A percentile compares a stretch with the other conserved stretches of the same genome.
Conservation (phyloP, 2,113 vertebrate genomes). For the Arvicanthis niloticus region DNA sequence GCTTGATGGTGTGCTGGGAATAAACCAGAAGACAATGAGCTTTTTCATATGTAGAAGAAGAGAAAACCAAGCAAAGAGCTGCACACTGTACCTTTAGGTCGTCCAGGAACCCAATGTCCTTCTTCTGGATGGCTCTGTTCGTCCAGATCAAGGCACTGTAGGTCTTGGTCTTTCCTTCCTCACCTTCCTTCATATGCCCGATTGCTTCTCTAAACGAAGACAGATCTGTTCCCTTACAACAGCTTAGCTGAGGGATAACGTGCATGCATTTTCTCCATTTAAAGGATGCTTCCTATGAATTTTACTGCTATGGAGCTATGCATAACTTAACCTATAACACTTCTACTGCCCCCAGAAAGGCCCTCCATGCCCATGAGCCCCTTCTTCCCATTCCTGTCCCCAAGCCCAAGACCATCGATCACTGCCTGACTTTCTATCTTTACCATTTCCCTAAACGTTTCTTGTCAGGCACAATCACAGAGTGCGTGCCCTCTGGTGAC, state of each 20-base stretch:
- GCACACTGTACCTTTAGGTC: slow-evolving; percentile 89
- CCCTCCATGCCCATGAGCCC: not conserved
- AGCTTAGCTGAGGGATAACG: not conserved
- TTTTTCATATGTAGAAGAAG: not conserved
- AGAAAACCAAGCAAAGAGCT: not conserved
- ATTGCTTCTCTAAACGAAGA: slow-evolving; percentile 93
- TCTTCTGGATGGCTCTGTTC: slow-evolving; percentile 88
- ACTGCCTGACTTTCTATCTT: slow-evolving; percentile 4
- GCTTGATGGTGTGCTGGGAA: not conserved
- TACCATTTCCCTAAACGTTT: not conserved
- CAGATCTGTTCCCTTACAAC: slow-evolving; percentile 49
- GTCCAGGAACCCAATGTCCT: slow-evolving; percentile 92
- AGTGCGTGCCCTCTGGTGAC: not conserved
- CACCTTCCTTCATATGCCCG: slow-evolving; percentile 97
- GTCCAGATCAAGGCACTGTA: slow-evolving; percentile 98
- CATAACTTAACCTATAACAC: slow-evolving; percentile 1
- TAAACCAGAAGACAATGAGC: slow-evolving; percentile 8
- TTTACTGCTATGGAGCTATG: not conserved
- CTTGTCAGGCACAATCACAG: not conserved
- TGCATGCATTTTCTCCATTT: not conserved
- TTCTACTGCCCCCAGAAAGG: not conserved
- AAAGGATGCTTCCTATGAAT: not conserved
- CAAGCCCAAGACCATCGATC: not conserved
- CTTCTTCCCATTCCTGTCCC: not conserved
- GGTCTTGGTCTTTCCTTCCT: slow-evolving; percentile 98